Evolutionary conservation across 2,888 invertebrate genomes (phyloP).

Genomic region (Beris chalybata): DNA sequence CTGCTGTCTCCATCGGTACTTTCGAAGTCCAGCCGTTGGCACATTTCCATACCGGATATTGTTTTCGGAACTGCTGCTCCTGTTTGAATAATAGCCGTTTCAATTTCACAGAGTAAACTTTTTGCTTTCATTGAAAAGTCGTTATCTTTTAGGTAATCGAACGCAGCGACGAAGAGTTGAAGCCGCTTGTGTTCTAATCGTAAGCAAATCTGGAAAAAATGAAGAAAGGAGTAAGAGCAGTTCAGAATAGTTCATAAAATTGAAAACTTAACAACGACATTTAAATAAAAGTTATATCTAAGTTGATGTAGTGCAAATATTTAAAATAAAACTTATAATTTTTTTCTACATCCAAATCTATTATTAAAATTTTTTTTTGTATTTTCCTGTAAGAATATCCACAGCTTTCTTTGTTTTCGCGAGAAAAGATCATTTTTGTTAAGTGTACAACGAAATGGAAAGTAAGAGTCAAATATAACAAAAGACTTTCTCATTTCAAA

Average conservation of each 20-base stretch:
- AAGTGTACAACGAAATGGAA: too few species aligned
- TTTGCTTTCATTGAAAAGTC: slow-evolving; percentile 45
- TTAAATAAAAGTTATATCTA: too few species aligned
- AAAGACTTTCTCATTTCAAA: too few species aligned
- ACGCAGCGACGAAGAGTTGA: slow-evolving; percentile 49
- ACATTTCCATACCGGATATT: slow-evolving; percentile 10
- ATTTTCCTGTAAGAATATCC: too few species aligned
- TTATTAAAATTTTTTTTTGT: too few species aligned
- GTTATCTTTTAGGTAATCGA: slow-evolving; percentile 45
- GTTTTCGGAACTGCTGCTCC: background rate
- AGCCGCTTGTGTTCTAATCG: slow-evolving; percentile 46
- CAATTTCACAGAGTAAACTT: slow-evolving; percentile 50
- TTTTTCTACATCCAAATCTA: too few species aligned
- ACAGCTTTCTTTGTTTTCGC: too few species aligned
- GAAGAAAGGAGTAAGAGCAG: background rate
- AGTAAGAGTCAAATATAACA: too few species aligned
- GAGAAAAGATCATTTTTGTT: too few species aligned
- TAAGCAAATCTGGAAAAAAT: slow-evolving; percentile 9
- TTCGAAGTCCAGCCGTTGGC: slow-evolving; percentile 11
- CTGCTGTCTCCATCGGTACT: background rate
- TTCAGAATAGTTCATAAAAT: background rate
- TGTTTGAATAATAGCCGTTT: slow-evolving; percentile 48
- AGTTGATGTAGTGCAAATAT: too few species aligned
- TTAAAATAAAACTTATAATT: too few species aligned
- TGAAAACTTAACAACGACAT: too few species aligned